Percentiles rank a stretch among this genome's conserved stretches.
phyloP scores from a whole-genome alignment of 2,113 vertebrate genomes.

The Acanthochromis polyacanthus region DNA sequence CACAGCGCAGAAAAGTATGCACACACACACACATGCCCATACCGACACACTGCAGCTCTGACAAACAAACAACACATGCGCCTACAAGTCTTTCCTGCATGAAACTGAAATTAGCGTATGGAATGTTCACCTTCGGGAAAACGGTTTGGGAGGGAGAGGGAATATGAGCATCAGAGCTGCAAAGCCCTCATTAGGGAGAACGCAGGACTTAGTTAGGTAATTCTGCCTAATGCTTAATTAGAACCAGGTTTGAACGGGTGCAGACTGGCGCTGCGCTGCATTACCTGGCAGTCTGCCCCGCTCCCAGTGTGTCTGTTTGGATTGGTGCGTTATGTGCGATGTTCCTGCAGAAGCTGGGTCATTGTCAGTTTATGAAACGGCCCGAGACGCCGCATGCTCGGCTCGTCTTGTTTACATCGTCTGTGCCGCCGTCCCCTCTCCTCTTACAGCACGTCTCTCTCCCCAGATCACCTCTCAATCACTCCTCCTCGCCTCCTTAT shows the following conservation, averaged over 20 bases:
- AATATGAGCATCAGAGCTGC: slow-evolving; percentile 53
- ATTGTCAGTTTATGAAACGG: slow-evolving; percentile 37
- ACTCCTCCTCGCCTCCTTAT: slow-evolving; percentile 61
- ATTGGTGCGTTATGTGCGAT: neutral
- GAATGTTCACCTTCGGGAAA: slow-evolving; percentile 76
- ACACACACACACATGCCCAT: slow-evolving; percentile 16
- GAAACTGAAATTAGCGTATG: slow-evolving; percentile 61
- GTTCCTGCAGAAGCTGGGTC: neutral
- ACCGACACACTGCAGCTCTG: slow-evolving; percentile 22
- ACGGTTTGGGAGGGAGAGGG: slow-evolving; percentile 35
- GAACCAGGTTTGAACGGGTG: slow-evolving; percentile 75
- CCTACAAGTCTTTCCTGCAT: slow-evolving; percentile 61
- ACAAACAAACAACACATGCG: slow-evolving; percentile 77
- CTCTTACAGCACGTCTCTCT: slow-evolving; percentile 57
- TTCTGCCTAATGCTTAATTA: slow-evolving; percentile 76
- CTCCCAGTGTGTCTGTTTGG: slow-evolving; percentile 9
- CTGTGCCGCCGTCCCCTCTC: slow-evolving; percentile 45
- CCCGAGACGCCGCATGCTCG: neutral
- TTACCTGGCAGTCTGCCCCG: slow-evolving; percentile 24
- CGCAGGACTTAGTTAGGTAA: slow-evolving; percentile 50
- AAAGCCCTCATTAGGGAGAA: slow-evolving; percentile 70
- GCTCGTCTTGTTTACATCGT: slow-evolving; percentile 66
- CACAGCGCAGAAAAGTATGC: slow-evolving; percentile 31
- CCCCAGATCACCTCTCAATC: slow-evolving; percentile 60
- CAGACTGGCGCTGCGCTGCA: slow-evolving; percentile 33